Conservation (phyloP, 2,797 vertebrate genomes). For the Bradypodion ventrale region DNA sequence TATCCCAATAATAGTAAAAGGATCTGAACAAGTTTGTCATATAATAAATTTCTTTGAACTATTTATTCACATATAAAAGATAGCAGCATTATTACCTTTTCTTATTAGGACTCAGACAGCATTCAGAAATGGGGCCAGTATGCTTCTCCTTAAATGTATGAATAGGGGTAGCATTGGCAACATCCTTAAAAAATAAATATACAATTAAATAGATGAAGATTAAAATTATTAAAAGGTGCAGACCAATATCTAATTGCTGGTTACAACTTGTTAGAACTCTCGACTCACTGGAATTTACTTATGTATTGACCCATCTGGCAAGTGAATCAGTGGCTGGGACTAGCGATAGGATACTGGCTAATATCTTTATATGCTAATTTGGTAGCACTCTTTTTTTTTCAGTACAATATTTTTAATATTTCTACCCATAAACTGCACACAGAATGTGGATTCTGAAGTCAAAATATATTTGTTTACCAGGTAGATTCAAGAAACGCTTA, state of each 20-base stretch:
- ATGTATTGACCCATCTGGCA: neutral
- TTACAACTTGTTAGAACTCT: neutral
- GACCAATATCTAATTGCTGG: neutral
- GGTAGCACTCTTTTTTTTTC: neutral
- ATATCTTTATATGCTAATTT: neutral
- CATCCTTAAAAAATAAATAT: conserved; percentile 66
- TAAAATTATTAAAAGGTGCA: conserved; percentile 1
- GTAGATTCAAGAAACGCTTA: neutral
- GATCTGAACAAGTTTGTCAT: neutral
- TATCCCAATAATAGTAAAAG: neutral
- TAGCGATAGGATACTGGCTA: neutral
- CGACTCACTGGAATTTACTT: neutral
- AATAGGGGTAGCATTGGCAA: conserved; percentile 47
- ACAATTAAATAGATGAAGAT: neutral
- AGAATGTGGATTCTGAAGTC: neutral
- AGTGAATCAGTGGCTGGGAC: neutral
- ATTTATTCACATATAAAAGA: conserved; percentile 8
- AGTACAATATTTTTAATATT: neutral
- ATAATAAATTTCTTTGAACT: neutral
- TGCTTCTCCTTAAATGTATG: conserved; percentile 67
- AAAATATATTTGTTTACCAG: neutral
- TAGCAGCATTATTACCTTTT: conserved; percentile 69
- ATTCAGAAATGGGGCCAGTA: conserved; percentile 69
- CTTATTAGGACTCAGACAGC: conserved; percentile 70
- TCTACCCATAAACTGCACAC: neutral